Conservation (phyloP, 2,797 vertebrate species). For the Mastacembelus armatus region DNA sequence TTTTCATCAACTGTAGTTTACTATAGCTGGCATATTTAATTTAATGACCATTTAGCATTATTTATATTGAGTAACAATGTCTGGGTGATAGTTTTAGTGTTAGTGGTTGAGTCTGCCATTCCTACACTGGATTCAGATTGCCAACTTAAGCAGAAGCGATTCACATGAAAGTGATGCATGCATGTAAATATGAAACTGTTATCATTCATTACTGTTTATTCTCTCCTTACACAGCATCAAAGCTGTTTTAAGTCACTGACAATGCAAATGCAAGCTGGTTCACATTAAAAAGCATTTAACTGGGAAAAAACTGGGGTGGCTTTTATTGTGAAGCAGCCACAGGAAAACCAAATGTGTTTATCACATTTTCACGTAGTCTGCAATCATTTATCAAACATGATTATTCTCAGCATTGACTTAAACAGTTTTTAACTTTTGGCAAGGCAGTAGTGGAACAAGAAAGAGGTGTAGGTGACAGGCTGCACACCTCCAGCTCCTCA, state of each 20-base stretch:
- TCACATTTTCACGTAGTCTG: neutral
- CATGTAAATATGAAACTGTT: neutral
- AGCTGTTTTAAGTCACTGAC: neutral
- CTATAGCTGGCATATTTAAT: constrained; percentile 1
- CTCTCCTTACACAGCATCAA: neutral
- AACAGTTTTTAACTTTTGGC: neutral
- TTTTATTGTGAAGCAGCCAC: too few relatives aligned
- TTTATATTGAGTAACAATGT: too few relatives aligned
- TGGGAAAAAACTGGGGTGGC: neutral
- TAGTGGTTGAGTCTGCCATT: neutral
- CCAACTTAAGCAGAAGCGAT: neutral
- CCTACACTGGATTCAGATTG: neutral
- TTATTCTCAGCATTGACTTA: neutral
- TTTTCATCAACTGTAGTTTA: neutral
- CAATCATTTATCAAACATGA: neutral
- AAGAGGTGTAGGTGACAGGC: too few relatives aligned
- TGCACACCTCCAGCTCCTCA: too few relatives aligned
- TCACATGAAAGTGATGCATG: neutral
- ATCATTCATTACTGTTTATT: neutral
- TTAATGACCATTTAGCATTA: neutral
- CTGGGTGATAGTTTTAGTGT: neutral
- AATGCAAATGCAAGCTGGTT: neutral
- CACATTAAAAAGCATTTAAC: constrained; percentile 1
- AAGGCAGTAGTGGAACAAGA: neutral
- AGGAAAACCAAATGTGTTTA: neutral